Percentiles rank a stretch among this genome's conserved stretches.
phyloP scores from a whole-genome alignment of 2,797 vertebrate genomes.

The Remorina albescens region DNA sequence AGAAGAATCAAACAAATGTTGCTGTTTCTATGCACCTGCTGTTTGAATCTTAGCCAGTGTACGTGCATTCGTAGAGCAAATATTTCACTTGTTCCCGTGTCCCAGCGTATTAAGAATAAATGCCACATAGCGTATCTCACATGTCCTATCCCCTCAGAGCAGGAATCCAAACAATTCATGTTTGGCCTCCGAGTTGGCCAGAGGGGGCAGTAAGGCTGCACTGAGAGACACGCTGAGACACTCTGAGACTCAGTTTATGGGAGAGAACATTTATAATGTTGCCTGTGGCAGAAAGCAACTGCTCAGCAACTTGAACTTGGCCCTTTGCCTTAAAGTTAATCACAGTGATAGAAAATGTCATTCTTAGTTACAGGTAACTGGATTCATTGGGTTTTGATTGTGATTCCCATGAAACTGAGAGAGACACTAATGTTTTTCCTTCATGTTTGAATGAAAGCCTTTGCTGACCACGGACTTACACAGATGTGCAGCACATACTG shows the following conservation, averaged over 20 bases:
- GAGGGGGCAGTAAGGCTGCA: conserved; percentile 68
- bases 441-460: conserved; percentile 61
- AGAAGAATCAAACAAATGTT: conserved; percentile 17
- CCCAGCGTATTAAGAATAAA: conserved; percentile 46
- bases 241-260: conserved; percentile 7
- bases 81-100: conserved; percentile 46
- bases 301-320: conserved; percentile 53
- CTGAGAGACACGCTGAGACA: no score
- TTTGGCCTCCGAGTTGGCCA: conserved; percentile 41
- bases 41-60: conserved; percentile 24
- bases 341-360: conserved; percentile 53
- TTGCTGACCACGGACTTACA: conserved; percentile 66
- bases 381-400: conserved; percentile 60
- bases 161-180: conserved; percentile 65
- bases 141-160: conserved; percentile 24
- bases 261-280: conserved; percentile 37
- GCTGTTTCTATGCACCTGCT: conserved; percentile 31
- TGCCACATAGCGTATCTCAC: conserved; percentile 43
- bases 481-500: conserved; percentile 62
- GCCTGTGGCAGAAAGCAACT: conserved; percentile 41
- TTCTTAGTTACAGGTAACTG: conserved; percentile 45
- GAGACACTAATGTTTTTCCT: conserved; percentile 59
- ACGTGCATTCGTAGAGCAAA: conserved; percentile 32
- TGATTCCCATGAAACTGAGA: conserved; percentile 50
- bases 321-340: conserved; percentile 48